Conservation (phyloP, 2,888 invertebrate genomes). For the Prenolepis imparis region DNA sequence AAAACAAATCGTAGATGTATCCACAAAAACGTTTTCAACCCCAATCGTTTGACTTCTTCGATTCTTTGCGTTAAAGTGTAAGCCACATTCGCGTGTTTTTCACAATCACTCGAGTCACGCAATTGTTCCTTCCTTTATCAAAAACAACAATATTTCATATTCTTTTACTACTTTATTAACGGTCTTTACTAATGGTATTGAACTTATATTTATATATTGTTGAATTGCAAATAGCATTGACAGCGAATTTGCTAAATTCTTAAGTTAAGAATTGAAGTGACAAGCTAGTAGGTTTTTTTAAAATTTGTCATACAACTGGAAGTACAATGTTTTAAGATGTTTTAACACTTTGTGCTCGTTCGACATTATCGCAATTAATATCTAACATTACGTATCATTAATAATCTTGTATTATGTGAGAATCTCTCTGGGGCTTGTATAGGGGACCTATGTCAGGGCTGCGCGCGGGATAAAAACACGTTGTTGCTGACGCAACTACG, state of each 20-base stretch:
- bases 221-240: neutral
- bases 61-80: constrained; percentile 2
- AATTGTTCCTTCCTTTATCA: constrained; percentile 13
- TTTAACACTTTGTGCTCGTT: neutral
- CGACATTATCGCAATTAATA: constrained; percentile 44
- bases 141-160: constrained; percentile 6
- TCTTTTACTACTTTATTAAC: neutral
- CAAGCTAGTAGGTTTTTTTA: neutral
- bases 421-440: neutral
- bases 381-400: constrained; percentile 45
- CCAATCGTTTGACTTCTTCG: neutral
- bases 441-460: constrained; percentile 47
- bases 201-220: neutral
- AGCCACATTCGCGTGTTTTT: constrained; percentile 16
- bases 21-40: constrained; percentile 21
- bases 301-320: neutral
- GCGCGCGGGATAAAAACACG: constrained; percentile 45
- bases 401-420: constrained; percentile 41
- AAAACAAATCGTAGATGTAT: constrained; percentile 42
- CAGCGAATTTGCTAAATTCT: neutral
- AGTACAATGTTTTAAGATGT: neutral
- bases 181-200: neutral
- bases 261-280: neutral
- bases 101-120: constrained; percentile 24
- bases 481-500: constrained; percentile 55